A percentile compares a stretch with the other conserved stretches of the same genome.
Evolutionary conservation across 35 echinoderm and acorn worm species (phyloP).

Genomic region (Heliocidaris erythrogramma): DNA sequence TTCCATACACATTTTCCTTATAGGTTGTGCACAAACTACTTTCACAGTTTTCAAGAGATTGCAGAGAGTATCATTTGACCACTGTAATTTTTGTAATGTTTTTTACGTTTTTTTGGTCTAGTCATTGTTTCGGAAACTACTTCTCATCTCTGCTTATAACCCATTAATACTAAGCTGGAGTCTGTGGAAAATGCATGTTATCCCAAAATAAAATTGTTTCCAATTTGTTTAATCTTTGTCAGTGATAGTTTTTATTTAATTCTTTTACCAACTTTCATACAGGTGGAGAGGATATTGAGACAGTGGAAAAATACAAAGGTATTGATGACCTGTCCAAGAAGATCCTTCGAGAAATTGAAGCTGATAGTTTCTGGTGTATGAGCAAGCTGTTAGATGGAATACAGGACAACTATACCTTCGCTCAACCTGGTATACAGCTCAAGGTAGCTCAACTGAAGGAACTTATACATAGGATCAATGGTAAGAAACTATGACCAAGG

Average conservation of each 20-base stretch:
- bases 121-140: background rate
- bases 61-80: too few relatives aligned
- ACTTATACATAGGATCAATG: constrained; percentile 93
- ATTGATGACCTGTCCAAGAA: constrained; percentile 63
- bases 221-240: too few relatives aligned
- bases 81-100: background rate
- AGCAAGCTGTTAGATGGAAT: constrained; percentile 98
- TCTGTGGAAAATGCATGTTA: too few relatives aligned
- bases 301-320: constrained; percentile 68
- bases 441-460: constrained; percentile 91
- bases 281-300: constrained; percentile 70
- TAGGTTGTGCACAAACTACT: too few relatives aligned
- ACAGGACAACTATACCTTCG: constrained; percentile 99
- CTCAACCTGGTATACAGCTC: constrained; percentile 94
- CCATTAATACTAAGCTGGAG: too few relatives aligned
- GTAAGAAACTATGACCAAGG: constrained; percentile 47
- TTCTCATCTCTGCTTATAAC: background rate
- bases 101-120: background rate
- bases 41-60: too few relatives aligned
- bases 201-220: too few relatives aligned
- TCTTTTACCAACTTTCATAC: background rate
- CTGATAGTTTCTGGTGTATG: constrained; percentile 97
- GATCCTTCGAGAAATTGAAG: constrained; percentile 77
- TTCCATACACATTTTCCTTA: too few relatives aligned
- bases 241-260: background rate